These are phyloP conservation scores for Scaptomyza caliginosa DNA, from an alignment of 2,888 invertebrate species.

Conservation along the genomic window DNA sequence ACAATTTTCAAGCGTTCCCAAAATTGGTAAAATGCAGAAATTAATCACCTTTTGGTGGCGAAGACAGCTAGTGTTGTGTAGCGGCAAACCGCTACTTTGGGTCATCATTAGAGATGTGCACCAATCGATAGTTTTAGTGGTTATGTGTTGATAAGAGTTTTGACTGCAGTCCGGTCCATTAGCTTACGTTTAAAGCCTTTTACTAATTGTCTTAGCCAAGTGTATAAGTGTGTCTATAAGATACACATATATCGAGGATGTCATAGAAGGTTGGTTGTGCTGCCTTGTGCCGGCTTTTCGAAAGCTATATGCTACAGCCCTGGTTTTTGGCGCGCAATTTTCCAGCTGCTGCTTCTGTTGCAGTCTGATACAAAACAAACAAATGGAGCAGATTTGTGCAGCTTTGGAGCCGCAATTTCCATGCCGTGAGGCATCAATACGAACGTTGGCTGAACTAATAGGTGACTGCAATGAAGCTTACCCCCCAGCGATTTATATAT, in stretches of 20 bases:
- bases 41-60: conserved; percentile 54
- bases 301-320: conserved; percentile 7
- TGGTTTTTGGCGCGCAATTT: conserved; percentile 25
- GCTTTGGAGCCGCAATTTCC: conserved; percentile 71
- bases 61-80: conserved; percentile 36
- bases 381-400: conserved; percentile 55
- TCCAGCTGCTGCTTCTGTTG: conserved; percentile 8
- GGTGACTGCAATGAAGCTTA: conserved; percentile 86
- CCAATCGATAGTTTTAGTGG: background rate
- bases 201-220: too few species aligned
- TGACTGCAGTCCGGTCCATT: too few species aligned
- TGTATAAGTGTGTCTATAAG: background rate
- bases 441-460: conserved; percentile 68
- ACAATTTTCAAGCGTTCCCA: conserved; percentile 25
- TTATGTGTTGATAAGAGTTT: background rate
- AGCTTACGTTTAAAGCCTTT: too few species aligned
- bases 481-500: conserved; percentile 89
- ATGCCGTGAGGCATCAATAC: conserved; percentile 77
- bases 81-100: conserved; percentile 14
- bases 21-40: conserved; percentile 51
- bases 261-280: background rate
- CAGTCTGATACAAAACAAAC: conserved; percentile 12
- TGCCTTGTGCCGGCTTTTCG: background rate
- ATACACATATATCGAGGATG: background rate
- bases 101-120: conserved; percentile 17